Evolutionary conservation across 2,888 invertebrate species (phyloP).

Genomic region (Molorchus minor): DNA sequence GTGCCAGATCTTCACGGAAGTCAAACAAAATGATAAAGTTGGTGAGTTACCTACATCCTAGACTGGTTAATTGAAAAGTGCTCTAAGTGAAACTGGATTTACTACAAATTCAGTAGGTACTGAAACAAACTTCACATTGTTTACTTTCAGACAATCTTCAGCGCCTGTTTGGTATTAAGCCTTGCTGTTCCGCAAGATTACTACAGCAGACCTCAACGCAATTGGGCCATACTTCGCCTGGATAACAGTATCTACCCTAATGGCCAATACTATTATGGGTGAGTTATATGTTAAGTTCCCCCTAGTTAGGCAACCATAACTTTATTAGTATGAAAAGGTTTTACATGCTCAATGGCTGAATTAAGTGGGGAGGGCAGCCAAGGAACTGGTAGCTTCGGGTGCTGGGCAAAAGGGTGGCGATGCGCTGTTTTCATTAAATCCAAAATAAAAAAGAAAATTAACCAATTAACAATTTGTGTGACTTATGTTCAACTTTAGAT

Average conservation of each 20-base stretch:
- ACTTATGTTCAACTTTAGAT: too few relatives aligned
- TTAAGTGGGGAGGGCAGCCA: too few relatives aligned
- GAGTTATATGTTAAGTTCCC: too few relatives aligned
- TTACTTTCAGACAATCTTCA: conserved; percentile 10
- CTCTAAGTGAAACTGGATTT: background rate
- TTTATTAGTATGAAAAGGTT: too few relatives aligned
- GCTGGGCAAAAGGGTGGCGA: too few relatives aligned
- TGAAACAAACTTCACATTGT: background rate
- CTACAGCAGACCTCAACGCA: background rate
- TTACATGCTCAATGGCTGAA: too few relatives aligned
- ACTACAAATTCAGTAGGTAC: background rate
- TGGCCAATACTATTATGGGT: conserved; percentile 22
- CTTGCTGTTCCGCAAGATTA: conserved; percentile 1
- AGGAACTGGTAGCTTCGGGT: too few relatives aligned
- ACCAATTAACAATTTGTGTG: too few relatives aligned
- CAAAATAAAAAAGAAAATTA: too few relatives aligned
- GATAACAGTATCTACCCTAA: conserved; percentile 21
- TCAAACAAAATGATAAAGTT: conserved; percentile 11
- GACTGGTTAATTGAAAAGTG: background rate
- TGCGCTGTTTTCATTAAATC: too few relatives aligned
- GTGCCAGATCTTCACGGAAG: conserved; percentile 1
- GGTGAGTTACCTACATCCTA: conserved; percentile 2
- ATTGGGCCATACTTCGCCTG: conserved; percentile 11
- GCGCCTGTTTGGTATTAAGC: conserved; percentile 6
- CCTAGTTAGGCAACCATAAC: too few relatives aligned